Conservation (phyloP, 2,888 invertebrate genomes). For the Noctua janthina region DNA sequence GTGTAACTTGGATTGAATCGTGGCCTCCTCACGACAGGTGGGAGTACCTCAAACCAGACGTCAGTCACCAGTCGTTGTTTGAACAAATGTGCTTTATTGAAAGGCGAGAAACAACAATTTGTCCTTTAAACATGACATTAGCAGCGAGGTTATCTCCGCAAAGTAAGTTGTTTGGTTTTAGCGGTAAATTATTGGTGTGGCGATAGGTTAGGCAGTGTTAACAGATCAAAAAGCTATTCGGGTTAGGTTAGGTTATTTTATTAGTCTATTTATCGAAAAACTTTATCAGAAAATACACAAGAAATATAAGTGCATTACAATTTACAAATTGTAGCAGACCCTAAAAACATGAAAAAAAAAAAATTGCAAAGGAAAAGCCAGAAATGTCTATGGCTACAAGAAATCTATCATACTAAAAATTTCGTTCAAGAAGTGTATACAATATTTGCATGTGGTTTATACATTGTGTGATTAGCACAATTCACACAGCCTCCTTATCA, state of each 20-base stretch:
- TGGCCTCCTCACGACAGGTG: conserved; percentile 77
- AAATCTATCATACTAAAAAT: background rate
- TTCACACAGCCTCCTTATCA: conserved; percentile 53
- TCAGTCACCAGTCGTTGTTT: conserved; percentile 61
- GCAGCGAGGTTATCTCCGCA: conserved; percentile 82
- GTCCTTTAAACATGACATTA: conserved; percentile 84
- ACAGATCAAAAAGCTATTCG: conserved; percentile 22
- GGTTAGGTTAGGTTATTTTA: background rate
- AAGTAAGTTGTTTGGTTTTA: conserved; percentile 79
- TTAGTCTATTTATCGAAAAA: background rate
- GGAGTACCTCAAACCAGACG: conserved; percentile 75
- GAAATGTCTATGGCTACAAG: background rate
- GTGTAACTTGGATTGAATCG: conserved; percentile 69
- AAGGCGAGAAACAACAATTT: conserved; percentile 76
- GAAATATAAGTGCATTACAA: background rate
- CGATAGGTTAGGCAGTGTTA: conserved; percentile 18
- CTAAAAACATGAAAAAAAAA: background rate
- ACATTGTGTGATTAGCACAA: conserved; percentile 41
- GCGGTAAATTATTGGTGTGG: conserved; percentile 25
- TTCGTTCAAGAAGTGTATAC: background rate
- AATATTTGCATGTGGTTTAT: conserved; percentile 32
- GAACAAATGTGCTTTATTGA: conserved; percentile 82
- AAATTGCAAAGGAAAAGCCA: background rate
- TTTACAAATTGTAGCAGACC: too few species aligned
- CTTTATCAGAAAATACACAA: background rate